Base-by-base conservation (phyloP, 2,888 invertebrate genomes). In the Cylloceria caligata region DNA sequence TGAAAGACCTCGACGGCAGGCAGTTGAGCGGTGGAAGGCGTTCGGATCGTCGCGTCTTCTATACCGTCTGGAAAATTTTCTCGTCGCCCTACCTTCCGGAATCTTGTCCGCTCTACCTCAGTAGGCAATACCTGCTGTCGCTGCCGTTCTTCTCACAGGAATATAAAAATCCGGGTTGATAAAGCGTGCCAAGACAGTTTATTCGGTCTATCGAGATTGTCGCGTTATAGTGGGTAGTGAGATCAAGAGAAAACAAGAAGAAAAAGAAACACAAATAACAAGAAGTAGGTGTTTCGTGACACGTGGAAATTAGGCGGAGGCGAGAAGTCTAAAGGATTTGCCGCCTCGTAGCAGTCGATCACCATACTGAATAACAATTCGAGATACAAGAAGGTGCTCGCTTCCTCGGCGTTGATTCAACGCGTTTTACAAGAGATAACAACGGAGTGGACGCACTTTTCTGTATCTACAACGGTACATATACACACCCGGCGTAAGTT, bases 231-330 rank as follows among this genome's bases (percentile, higher is more conserved):
- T 42, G 55, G 42, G 57, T 34, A 19, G 19, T 30, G 39, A 30
- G 76, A 83, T 34, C 60, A 49, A 71, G 52, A 62, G 64, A 21
- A 21, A 36, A 13, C 67, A 47, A 36, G 13, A 55, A 13, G 9
- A 62, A 3, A 55, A 69, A 3, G 6, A 16, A 47, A 34, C 11
- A 13, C 13, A 71, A 78, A 75, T 79, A 79, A 82, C 65, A 68
- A 67, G 45, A 71, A 75, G 65, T 49, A 42, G 55, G 81, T 78
- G 78, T 80, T 74, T 81, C 67, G 82, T 72, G 77, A 80, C 75
- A 80, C 84, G 84, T 85, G 80, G 85, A 87, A 87, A 87, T 87
- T 86, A 86, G 84, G 60, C 60, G 67, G 77, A 75, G 65, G 36
- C 62, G 67, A 49, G 84, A 85, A 82, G 84, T 65, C 69, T 68